These are phyloP conservation scores for Trachelus tabidus DNA, from an alignment of 2,888 invertebrate genomes.

Conservation along the genomic window DNA sequence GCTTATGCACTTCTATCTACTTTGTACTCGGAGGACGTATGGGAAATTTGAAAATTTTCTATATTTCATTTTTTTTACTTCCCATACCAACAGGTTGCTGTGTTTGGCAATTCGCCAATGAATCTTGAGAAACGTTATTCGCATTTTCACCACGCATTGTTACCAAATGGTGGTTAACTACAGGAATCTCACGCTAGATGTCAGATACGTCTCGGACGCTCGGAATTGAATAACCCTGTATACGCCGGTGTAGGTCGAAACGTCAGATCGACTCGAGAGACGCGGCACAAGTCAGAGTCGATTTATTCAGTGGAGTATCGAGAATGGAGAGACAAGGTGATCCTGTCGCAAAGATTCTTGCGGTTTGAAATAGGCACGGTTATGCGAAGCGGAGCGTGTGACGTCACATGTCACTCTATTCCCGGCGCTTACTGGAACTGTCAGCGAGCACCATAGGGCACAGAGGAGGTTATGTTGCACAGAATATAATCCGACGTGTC, in stretches of 20 bases:
- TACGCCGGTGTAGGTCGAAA: neutral
- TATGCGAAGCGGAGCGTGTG: conserved; percentile 31
- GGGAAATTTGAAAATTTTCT: too few species aligned
- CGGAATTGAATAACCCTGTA: neutral
- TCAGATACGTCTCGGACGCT: neutral
- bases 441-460: conserved; percentile 18
- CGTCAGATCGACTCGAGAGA: neutral
- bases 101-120: neutral
- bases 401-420: conserved; percentile 33
- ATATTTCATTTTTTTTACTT: neutral
- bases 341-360: conserved; percentile 17
- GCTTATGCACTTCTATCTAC: too few species aligned
- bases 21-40: too few species aligned
- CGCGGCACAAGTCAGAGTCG: conserved; percentile 30
- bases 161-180: neutral
- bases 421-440: conserved; percentile 25
- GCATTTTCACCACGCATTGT: neutral
- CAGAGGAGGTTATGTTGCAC: neutral
- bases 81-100: neutral
- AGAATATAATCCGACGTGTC: neutral
- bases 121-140: neutral
- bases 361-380: conserved; percentile 28
- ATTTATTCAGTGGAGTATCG: conserved; percentile 35
- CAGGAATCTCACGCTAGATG: neutral
- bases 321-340: conserved; percentile 27